Evolutionary conservation across 2,888 invertebrate species (phyloP).

Genomic region (Caenorhabditis afra): DNA sequence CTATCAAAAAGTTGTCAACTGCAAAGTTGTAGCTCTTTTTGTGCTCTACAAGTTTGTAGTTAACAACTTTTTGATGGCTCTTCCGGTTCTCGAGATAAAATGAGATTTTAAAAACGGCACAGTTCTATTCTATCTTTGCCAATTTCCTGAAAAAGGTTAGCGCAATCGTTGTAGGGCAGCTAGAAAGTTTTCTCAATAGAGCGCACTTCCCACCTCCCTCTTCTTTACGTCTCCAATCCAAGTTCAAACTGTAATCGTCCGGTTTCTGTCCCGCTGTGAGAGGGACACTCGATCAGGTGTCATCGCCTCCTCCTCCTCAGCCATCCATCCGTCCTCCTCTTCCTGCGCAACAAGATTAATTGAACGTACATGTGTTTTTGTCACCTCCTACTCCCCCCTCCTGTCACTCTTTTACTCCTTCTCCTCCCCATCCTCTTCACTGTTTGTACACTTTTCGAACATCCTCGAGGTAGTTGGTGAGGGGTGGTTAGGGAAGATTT

Average conservation of each 20-base stretch:
- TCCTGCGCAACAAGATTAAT: slow-evolving; percentile 40
- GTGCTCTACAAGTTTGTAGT: neutral
- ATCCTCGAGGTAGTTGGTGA: too few relatives aligned
- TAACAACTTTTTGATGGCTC: neutral
- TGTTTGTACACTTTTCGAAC: too few relatives aligned
- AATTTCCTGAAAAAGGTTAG: too few relatives aligned
- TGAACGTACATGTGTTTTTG: slow-evolving; percentile 57
- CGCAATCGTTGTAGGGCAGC: too few relatives aligned
- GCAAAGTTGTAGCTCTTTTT: neutral
- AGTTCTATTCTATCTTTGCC: too few relatives aligned
- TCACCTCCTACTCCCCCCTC: slow-evolving; percentile 28
- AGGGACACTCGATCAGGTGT: neutral
- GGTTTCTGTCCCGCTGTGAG: too few relatives aligned
- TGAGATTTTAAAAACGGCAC: too few relatives aligned
- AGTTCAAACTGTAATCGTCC: too few relatives aligned
- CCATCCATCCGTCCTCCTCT: neutral
- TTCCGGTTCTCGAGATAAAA: neutral
- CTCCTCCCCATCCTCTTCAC: neutral
- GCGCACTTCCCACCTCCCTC: neutral
- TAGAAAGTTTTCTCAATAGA: too few relatives aligned
- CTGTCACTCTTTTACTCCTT: neutral
- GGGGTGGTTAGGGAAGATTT: too few relatives aligned
- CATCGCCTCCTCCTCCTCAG: slow-evolving; percentile 18
- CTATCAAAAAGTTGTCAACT: slow-evolving; percentile 13
- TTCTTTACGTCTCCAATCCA: slow-evolving; percentile 5